phyloP scores from a whole-genome alignment of 1,140 invertebrate species.

The Trichonephila clavipes region DNA sequence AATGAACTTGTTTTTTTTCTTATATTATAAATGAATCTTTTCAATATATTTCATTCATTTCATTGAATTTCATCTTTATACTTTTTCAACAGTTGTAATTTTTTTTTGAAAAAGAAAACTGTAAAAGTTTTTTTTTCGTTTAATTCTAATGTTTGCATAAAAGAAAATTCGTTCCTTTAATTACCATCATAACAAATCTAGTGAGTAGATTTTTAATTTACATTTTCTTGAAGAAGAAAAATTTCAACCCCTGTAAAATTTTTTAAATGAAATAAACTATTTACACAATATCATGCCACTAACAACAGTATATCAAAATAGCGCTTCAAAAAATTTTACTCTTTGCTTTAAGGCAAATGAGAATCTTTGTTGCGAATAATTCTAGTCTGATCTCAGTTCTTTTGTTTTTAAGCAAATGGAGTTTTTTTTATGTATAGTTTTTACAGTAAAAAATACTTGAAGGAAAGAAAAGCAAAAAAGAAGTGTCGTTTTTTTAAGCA shows the following conservation, averaged over 20 bases:
- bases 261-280: not conserved
- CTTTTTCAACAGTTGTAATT: not conserved
- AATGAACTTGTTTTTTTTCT: too few relatives aligned
- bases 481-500: not conserved
- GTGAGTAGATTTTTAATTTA: not conserved
- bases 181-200: not conserved
- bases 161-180: not conserved
- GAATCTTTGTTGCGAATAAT: constrained; percentile 41
- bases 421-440: not conserved
- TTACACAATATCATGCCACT: not conserved
- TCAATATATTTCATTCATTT: too few relatives aligned
- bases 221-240: not conserved
- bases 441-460: not conserved
- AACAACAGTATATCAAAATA: not conserved
- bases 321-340: not conserved
- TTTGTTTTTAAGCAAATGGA: not conserved
- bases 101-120: not conserved
- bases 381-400: not conserved
- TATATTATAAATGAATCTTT: too few relatives aligned
- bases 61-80: not conserved
- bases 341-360: constrained; percentile 25
- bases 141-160: not conserved
- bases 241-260: not conserved
- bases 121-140: not conserved
- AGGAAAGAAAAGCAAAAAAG: not conserved